Evolutionary conservation across 2,888 invertebrate species (phyloP), one percentile per base, ranked within the genome.

Genomic region (Rhingia campestris): DNA sequence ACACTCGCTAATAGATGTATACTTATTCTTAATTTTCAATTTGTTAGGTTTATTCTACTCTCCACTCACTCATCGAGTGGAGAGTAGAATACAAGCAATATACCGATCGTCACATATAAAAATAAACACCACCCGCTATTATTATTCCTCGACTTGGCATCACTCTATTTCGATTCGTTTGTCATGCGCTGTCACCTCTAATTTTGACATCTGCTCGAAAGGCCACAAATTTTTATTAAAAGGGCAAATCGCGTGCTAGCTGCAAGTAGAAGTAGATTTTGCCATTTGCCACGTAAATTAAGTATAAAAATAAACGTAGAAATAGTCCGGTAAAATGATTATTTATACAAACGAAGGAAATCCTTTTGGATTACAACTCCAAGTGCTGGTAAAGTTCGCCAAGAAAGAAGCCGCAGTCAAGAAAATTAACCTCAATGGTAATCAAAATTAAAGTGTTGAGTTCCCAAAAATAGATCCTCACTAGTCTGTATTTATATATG

Each of bases 271-370:
- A 47, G 14, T 41, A 49, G 49, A 7, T 66, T 58, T 66, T 12
- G 12, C n/a, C 2, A 14, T 59, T 72, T 82, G 82, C 82, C 82
- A 82, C 82, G 82, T 82, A 58, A 82, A 79, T 64, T 63, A 9
- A 64, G 56, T 69, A 35, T 3, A 53, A 61, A 51, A 49, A 9
- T 41, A 35, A 41, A 14, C 1, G 0, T 66, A 63, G 51, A 59
- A 72, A 2, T 32, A 72, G 6, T 37, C 54, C 74, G 47, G 59
- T 47, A 81, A 79, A 59, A 95, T 95, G 94, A 94, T 94, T 89
- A 93, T 96, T 86, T 94, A 93, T 86, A 95, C 95, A 7, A 96
- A 96, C 89, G 94, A 95, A 88, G 95, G 94, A 87, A 97, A 96
- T 91, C 95, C 96, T 37, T 94, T 95, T 22, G 94, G 95, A 30